Evolutionary conservation across 2,113 vertebrate genomes (phyloP).

Genomic region (Fregetta grallaria): DNA sequence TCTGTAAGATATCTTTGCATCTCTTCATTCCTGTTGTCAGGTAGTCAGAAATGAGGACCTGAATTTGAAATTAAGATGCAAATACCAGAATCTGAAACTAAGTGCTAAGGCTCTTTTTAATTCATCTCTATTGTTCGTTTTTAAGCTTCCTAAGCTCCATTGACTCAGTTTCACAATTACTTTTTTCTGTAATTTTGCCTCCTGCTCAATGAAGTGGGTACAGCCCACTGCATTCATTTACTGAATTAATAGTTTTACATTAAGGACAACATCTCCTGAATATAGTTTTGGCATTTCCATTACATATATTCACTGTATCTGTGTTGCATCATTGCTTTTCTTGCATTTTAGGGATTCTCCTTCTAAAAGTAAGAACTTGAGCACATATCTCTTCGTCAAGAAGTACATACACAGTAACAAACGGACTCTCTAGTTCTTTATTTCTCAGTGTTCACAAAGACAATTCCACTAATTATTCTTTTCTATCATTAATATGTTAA

Average conservation of each 20-base stretch:
- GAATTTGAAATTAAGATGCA: not conserved
- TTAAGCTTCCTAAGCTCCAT: not conserved
- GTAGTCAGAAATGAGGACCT: not conserved
- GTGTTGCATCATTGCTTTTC: not conserved
- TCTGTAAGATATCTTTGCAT: not conserved
- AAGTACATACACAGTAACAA: not conserved
- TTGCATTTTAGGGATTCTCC: not conserved
- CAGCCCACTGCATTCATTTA: not conserved
- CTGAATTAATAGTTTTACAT: not conserved
- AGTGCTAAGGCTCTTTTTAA: not conserved
- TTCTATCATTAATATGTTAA: not conserved
- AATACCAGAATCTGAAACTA: not conserved
- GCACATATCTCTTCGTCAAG: not conserved
- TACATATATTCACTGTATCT: not conserved
- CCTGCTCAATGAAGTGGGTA: not conserved
- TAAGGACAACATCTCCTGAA: not conserved
- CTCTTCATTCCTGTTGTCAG: not conserved
- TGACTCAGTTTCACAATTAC: constrained; percentile 1
- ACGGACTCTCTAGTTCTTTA: not conserved
- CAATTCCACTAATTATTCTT: not conserved
- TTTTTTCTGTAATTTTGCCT: constrained; percentile 9
- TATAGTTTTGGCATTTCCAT: not conserved
- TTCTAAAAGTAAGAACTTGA: not conserved
- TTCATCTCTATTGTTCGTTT: not conserved
- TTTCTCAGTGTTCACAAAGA: not conserved